phyloP scores from a whole-genome alignment of 2,113 vertebrate species.

The Rafetus swinhoei region DNA sequence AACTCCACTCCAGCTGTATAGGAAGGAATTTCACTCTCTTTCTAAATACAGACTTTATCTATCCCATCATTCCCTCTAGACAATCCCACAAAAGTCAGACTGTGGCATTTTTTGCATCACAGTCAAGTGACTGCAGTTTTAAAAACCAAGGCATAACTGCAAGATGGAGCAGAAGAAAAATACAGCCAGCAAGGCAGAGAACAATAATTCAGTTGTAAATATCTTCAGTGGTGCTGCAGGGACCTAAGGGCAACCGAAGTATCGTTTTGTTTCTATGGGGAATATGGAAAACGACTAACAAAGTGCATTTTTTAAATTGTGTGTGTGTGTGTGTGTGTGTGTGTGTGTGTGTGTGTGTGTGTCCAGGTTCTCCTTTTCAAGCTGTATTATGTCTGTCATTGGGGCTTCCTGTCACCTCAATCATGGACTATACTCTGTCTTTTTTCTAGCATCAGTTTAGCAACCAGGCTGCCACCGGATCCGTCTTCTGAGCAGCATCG shows the following conservation, averaged over 20 bases:
- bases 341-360: not conserved
- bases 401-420: fast-evolving
- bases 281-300: fast-evolving
- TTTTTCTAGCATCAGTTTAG: not conserved
- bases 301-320: fast-evolving
- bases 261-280: not conserved
- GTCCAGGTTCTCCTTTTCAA: not conserved
- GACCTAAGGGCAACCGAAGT: not conserved
- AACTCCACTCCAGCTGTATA: not conserved
- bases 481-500: fast-evolving
- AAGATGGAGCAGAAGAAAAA: not conserved
- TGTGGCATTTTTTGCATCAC: not conserved
- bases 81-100: fast-evolving
- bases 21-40: fast-evolving
- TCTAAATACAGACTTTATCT: not conserved
- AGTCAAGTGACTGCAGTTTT: fast-evolving
- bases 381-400: not conserved
- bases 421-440: not conserved
- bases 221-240: not conserved
- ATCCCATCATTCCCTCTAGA: not conserved
- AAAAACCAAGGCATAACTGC: not conserved
- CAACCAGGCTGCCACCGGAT: fast-evolving
- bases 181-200: not conserved
- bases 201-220: not conserved
- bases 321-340: fast-evolving